These are phyloP conservation scores for Gobius niger DNA, from an alignment of 2,113 vertebrate genomes.

Conservation along the genomic window DNA sequence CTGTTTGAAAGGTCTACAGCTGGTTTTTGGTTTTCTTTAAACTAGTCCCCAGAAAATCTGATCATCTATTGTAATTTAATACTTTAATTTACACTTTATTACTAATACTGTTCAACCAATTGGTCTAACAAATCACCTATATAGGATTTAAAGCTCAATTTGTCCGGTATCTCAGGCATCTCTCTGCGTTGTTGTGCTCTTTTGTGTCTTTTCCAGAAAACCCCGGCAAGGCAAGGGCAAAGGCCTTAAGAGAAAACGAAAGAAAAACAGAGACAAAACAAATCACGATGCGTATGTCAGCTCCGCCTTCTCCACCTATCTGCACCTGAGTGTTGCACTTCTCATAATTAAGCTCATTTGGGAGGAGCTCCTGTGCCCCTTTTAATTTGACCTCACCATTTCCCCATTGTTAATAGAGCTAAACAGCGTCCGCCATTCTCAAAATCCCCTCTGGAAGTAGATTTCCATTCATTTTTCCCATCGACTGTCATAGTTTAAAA, in stretches of 20 bases:
- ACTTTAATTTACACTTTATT: no score
- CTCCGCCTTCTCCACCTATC: slow-evolving; percentile 77
- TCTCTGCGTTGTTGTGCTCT: slow-evolving; percentile 72
- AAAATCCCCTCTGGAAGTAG: no score
- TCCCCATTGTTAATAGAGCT: slow-evolving; percentile 4
- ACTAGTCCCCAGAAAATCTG: not conserved
- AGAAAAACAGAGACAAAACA: slow-evolving; percentile 94
- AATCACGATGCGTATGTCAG: slow-evolving; percentile 92
- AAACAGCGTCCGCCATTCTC: no score
- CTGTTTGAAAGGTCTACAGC: not conserved
- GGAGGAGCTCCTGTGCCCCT: slow-evolving; percentile 75
- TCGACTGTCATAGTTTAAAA: no score
- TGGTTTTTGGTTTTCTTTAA: not conserved
- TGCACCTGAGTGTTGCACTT: slow-evolving; percentile 77
- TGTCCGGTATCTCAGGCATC: slow-evolving; percentile 58
- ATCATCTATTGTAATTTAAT: slow-evolving; percentile 1
- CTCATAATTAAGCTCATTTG: slow-evolving; percentile 77
- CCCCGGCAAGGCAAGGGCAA: slow-evolving; percentile 91
- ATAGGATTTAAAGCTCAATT: slow-evolving; percentile 8
- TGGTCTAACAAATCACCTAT: slow-evolving; percentile 14
- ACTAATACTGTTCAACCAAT: slow-evolving; percentile 8
- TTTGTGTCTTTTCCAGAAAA: slow-evolving; percentile 90
- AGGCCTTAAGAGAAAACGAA: slow-evolving; percentile 98
- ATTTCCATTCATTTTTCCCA: no score
- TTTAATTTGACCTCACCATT: slow-evolving; percentile 62